Conservation (phyloP, 2,113 vertebrate genomes). For the Mormyrus iriodes region DNA sequence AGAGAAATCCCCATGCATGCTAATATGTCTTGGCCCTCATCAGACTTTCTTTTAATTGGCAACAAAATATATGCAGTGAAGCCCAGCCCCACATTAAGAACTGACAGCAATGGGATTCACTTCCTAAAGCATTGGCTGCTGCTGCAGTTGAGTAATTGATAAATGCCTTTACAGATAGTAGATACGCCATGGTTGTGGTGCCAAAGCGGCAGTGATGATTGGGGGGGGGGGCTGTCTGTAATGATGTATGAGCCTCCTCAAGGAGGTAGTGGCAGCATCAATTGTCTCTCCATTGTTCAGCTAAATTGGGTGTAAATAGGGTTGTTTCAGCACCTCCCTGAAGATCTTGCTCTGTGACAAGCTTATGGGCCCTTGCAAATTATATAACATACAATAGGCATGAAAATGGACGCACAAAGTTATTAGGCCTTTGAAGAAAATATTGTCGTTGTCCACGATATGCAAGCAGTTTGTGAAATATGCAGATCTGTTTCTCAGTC, state of each 20-base stretch:
- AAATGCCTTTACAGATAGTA: conserved; percentile 47
- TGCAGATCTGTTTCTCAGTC: neutral
- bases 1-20: conserved; percentile 10
- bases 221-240: conserved; percentile 53
- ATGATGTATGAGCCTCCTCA: conserved; percentile 58
- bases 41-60: conserved; percentile 16
- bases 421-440: neutral
- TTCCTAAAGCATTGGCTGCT: conserved; percentile 56
- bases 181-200: conserved; percentile 52
- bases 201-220: conserved; percentile 25
- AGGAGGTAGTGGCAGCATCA: conserved; percentile 41
- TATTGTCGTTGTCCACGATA: neutral
- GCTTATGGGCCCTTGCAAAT: neutral
- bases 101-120: conserved; percentile 48
- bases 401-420: neutral
- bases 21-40: neutral
- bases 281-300: conserved; percentile 54
- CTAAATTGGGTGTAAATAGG: conserved; percentile 33
- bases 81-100: conserved; percentile 10
- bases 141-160: conserved; percentile 68
- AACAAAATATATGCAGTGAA: conserved; percentile 4
- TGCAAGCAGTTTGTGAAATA: neutral
- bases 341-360: neutral
- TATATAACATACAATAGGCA: neutral
- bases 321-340: conserved; percentile 27